A percentile compares a stretch with the other conserved stretches of the same genome.
These are phyloP conservation scores for Hydriomena furcata DNA, from an alignment of 2,888 invertebrate species.

Conservation along the genomic window DNA sequence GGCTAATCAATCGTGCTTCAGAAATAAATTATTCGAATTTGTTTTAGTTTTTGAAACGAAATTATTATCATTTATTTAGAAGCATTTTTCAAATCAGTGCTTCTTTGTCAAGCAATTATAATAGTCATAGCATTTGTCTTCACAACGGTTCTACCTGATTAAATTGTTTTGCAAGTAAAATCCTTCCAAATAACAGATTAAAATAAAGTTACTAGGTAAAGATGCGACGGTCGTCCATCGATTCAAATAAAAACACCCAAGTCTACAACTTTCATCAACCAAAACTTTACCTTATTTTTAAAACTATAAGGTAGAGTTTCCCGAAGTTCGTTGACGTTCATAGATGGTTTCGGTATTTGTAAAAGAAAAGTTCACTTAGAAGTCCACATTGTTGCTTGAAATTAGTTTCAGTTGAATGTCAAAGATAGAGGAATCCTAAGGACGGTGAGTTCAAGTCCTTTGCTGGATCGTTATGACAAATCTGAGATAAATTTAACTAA, in stretches of 20 bases:
- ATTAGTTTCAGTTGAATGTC: conserved; percentile 69
- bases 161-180: too few relatives aligned
- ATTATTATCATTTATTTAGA: too few relatives aligned
- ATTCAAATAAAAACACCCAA: conserved; percentile 31
- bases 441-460: conserved; percentile 29
- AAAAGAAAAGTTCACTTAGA: conserved; percentile 50
- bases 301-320: conserved; percentile 39
- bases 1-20: too few relatives aligned
- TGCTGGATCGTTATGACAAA: conserved; percentile 28
- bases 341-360: conserved; percentile 31
- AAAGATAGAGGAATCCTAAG: conserved; percentile 52
- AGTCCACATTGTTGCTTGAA: conserved; percentile 64
- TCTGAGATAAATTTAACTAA: conserved; percentile 22
- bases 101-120: too few relatives aligned
- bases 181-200: neutral
- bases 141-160: too few relatives aligned
- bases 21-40: too few relatives aligned
- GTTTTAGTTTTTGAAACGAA: too few relatives aligned
- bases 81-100: too few relatives aligned
- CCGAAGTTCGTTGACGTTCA: conserved; percentile 12
- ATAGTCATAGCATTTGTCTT: too few relatives aligned
- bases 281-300: conserved; percentile 36
- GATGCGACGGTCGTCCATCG: conserved; percentile 53
- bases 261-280: conserved; percentile 16
- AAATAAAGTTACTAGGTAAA: conserved; percentile 18